Conservation (phyloP, 2,888 invertebrate genomes). For the Sclerodermus sp. region DNA sequence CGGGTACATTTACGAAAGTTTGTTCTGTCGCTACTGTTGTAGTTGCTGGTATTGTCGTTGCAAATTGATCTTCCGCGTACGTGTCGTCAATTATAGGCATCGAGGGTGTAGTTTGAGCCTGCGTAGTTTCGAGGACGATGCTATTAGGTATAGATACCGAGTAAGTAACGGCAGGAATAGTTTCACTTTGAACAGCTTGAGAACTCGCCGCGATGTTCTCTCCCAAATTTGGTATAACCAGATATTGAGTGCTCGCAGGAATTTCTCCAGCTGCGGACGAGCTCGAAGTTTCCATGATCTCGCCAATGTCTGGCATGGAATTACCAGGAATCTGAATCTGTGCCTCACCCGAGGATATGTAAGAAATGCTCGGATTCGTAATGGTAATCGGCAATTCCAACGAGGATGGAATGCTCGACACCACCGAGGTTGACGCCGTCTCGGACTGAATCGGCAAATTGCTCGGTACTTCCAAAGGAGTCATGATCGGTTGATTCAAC, state of each 20-base stretch:
- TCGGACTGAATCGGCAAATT: conserved; percentile 57
- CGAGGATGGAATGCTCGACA: conserved; percentile 67
- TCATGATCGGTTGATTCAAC: conserved; percentile 81
- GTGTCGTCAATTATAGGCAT: conserved; percentile 54
- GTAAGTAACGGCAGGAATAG: conserved; percentile 37
- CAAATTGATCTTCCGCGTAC: conserved; percentile 39
- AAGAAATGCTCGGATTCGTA: conserved; percentile 70
- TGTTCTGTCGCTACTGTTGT: conserved; percentile 25
- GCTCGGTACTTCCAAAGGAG: conserved; percentile 73
- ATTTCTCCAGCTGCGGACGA: conserved; percentile 27
- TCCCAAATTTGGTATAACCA: conserved; percentile 40
- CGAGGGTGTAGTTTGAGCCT: conserved; percentile 48
- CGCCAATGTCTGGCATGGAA: conserved; percentile 50
- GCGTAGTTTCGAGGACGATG: conserved; percentile 34
- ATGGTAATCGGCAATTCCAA: conserved; percentile 76
- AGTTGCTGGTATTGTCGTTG: no score
- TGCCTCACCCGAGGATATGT: conserved; percentile 33
- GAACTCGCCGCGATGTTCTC: conserved; percentile 33
- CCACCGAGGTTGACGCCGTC: conserved; percentile 47
- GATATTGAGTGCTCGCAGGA: conserved; percentile 38
- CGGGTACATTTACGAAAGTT: conserved; percentile 35
- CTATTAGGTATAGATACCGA: conserved; percentile 47
- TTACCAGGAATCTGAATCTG: conserved; percentile 42
- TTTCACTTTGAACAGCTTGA: conserved; percentile 24
- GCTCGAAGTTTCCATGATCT: conserved; percentile 37